Conservation (phyloP, 2,113 vertebrate species). For the Mobula hypostoma region DNA sequence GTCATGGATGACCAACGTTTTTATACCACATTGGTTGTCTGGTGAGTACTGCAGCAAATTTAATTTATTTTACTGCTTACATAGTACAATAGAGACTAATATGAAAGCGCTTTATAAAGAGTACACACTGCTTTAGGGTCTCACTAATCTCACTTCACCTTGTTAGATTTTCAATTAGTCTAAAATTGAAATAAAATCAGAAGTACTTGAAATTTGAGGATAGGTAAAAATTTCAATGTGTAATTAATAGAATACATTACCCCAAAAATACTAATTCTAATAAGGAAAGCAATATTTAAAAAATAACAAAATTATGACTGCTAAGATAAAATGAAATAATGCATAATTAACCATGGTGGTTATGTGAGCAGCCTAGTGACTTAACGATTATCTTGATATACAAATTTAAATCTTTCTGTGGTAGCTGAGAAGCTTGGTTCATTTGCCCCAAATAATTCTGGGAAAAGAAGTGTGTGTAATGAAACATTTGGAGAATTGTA, state of each 20-base stretch:
- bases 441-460: no score
- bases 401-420: no score
- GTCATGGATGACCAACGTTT: constrained; percentile 54
- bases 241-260: neutral
- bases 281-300: neutral
- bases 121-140: neutral
- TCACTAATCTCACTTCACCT: neutral
- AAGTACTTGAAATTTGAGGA: neutral
- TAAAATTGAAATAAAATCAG: neutral
- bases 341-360: neutral
- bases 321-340: neutral
- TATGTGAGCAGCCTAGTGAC: no score
- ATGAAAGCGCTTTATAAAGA: neutral
- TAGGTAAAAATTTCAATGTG: neutral
- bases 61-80: neutral
- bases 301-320: neutral
- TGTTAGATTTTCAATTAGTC: neutral
- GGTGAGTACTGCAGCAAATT: constrained; percentile 47
- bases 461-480: no score
- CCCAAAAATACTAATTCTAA: neutral
- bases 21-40: constrained; percentile 60
- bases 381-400: no score
- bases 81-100: neutral
- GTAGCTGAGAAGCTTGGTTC: no score
- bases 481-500: no score